Percentiles rank a stretch among this genome's conserved stretches.
Evolutionary conservation across 2,113 vertebrate species (phyloP).

Genomic region (Stigmatopora argus): DNA sequence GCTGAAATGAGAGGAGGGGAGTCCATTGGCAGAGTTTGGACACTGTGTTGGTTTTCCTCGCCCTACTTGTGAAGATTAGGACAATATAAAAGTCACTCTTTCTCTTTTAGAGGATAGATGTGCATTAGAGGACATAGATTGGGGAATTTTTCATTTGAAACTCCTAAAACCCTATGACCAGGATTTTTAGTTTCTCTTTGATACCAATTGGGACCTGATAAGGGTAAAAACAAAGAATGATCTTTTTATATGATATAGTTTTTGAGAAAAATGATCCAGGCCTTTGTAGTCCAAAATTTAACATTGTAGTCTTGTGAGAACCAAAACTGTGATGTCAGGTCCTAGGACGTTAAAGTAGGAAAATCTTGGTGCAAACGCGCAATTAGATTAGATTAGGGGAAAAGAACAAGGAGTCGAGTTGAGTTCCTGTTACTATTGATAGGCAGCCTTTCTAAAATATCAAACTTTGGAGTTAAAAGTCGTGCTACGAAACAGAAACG

Average conservation of each 20-base stretch:
- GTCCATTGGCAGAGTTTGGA: conserved; percentile 52
- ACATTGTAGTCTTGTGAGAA: no score
- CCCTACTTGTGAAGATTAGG: conserved; percentile 38
- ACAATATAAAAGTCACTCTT: neutral
- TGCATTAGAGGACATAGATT: neutral
- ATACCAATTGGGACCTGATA: no score
- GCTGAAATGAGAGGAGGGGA: conserved; percentile 47
- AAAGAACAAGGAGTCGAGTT: no score
- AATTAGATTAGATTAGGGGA: neutral
- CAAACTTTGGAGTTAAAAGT: neutral
- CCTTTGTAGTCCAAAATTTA: no score
- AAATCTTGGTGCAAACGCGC: neutral
- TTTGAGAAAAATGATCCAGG: no score
- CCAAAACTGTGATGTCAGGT: no score
- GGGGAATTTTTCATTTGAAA: neutral
- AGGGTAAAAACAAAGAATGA: no score
- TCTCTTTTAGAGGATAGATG: neutral
- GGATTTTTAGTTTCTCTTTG: no score
- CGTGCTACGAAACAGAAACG: neutral
- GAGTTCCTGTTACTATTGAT: neutral
- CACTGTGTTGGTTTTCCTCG: conserved; percentile 66
- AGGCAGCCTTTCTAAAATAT: neutral
- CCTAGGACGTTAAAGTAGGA: neutral
- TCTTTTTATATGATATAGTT: no score
- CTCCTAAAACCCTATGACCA: no score